phyloP scores from a whole-genome alignment of 2,797 vertebrate species.

The Anguilla marmorata region DNA sequence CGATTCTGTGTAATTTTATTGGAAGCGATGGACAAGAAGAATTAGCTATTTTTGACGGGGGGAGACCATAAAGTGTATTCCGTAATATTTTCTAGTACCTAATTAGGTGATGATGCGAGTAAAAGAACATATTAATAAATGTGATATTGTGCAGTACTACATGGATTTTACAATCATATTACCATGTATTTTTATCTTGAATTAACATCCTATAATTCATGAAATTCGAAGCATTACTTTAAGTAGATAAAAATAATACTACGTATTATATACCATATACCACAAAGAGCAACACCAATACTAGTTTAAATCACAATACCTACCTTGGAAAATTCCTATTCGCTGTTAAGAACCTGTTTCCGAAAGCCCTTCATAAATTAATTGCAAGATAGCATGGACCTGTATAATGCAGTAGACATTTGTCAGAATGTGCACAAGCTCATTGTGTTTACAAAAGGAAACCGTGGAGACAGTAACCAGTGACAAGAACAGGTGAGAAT shows the following conservation, averaged over 20 bases:
- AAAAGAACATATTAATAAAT: not conserved
- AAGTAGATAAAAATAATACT: not conserved
- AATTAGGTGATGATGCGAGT: not conserved
- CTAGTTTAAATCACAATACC: conserved; percentile 10
- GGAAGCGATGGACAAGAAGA: too few relatives aligned
- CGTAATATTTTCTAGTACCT: too few relatives aligned
- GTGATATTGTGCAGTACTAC: not conserved
- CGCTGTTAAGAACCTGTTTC: conserved; percentile 3
- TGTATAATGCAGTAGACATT: not conserved
- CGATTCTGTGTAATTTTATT: too few relatives aligned
- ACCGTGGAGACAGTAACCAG: conserved; percentile 42
- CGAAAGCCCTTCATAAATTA: not conserved
- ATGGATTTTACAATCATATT: not conserved
- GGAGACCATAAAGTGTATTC: too few relatives aligned
- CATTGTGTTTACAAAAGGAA: conserved; percentile 8
- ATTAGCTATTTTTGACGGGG: too few relatives aligned
- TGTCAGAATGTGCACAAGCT: conserved; percentile 25
- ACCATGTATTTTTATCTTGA: not conserved
- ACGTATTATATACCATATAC: not conserved
- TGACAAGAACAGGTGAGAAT: conserved; percentile 22
- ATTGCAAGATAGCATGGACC: not conserved
- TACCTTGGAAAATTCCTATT: not conserved
- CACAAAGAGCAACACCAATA: not conserved
- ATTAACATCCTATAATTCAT: not conserved
- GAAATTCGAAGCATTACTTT: not conserved